Percentiles rank a stretch among this genome's conserved stretches.
These are phyloP conservation scores for Barypeithes pellucidus DNA, from an alignment of 2,888 invertebrate species.

Conservation along the genomic window DNA sequence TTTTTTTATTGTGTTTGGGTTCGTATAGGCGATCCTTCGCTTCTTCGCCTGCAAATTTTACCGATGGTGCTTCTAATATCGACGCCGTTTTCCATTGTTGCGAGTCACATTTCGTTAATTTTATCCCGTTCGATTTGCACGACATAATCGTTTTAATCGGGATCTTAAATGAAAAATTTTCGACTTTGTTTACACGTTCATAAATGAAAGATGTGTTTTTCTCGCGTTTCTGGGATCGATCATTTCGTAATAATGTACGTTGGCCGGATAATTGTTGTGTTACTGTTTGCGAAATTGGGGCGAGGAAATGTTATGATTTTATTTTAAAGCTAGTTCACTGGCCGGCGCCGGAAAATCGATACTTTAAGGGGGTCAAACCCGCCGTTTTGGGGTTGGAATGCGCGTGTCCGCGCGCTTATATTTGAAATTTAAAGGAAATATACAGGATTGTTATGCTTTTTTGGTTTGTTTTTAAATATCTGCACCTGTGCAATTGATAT, in stretches of 20 bases:
- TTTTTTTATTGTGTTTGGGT: constrained; percentile 89
- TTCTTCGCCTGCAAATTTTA: constrained; percentile 79
- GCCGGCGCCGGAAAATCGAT: constrained; percentile 55
- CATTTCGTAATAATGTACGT: constrained; percentile 54
- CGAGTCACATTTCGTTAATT: constrained; percentile 61
- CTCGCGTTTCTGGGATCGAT: constrained; percentile 49
- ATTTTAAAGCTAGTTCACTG: constrained; percentile 49
- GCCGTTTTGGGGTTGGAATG: constrained; percentile 24
- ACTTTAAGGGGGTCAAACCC: constrained; percentile 47
- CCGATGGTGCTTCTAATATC: constrained; percentile 71
- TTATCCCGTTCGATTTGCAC: constrained; percentile 75
- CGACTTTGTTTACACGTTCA: constrained; percentile 4
- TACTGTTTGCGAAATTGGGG: constrained; percentile 60
- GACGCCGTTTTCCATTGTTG: constrained; percentile 62
- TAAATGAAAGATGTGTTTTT: constrained; percentile 12
- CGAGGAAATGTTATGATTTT: constrained; percentile 63
- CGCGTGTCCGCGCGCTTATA: constrained; percentile 13
- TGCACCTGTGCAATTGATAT: too few species aligned
- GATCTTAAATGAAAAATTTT: not conserved
- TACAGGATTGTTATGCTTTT: too few species aligned
- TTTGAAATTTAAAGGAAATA: constrained; percentile 1
- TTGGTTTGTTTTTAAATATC: too few species aligned
- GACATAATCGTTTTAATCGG: constrained; percentile 71
- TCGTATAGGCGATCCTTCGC: constrained; percentile 83
- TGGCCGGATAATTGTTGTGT: constrained; percentile 48